phyloP scores from a whole-genome alignment of 2,113 vertebrate species.

The Amazona guildingii region DNA sequence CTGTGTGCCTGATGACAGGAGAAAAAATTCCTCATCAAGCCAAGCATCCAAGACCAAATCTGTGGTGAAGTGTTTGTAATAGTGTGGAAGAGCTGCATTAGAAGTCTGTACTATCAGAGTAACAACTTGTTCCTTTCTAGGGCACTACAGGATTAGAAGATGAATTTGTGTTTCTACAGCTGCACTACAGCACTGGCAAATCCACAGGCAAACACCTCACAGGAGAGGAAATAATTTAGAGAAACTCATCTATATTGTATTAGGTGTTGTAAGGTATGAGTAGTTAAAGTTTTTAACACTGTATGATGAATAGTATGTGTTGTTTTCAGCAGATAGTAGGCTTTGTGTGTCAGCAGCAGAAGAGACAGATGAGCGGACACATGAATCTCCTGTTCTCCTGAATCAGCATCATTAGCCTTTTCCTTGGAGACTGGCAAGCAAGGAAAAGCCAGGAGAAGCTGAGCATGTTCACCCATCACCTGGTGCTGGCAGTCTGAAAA shows the following conservation, averaged over 20 bases:
- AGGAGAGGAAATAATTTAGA: not conserved
- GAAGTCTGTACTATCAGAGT: not conserved
- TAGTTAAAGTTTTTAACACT: not conserved
- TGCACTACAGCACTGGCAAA: not conserved
- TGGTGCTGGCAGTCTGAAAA: not conserved
- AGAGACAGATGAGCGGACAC: not conserved
- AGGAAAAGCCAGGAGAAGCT: not conserved
- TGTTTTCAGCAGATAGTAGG: not conserved
- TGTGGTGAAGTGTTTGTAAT: not conserved
- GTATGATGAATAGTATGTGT: not conserved
- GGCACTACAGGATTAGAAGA: not conserved
- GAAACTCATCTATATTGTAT: not conserved
- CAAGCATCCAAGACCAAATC: not conserved
- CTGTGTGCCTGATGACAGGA: not conserved
- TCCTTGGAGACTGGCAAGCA: not conserved
- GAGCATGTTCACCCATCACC: not conserved
- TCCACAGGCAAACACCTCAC: not conserved
- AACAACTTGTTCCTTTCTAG: not conserved
- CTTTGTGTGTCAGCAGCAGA: not conserved
- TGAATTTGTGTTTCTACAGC: not conserved
- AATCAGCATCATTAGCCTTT: not conserved
- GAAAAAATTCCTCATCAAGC: not conserved
- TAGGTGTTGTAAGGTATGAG: not conserved
- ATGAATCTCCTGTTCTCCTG: not conserved
- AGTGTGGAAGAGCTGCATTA: not conserved